These are phyloP conservation scores for Lepas anatifera DNA, from an alignment of 2,888 invertebrate species.

Conservation along the genomic window DNA sequence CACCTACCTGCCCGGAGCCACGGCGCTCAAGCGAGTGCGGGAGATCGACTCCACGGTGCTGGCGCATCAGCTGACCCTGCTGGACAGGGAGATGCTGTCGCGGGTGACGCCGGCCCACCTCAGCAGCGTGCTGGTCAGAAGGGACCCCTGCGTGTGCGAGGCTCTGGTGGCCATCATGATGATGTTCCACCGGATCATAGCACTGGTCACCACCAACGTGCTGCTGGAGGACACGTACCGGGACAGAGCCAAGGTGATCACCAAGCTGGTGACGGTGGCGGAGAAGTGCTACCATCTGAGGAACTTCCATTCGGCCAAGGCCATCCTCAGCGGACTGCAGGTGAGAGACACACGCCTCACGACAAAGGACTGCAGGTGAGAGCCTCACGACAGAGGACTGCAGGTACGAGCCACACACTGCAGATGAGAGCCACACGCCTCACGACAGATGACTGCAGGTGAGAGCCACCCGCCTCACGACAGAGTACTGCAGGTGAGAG, in stretches of 20 bases:
- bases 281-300: not conserved
- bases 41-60: constrained; percentile 43
- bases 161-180: not conserved
- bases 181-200: not conserved
- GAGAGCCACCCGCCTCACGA: no score
- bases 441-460: no score
- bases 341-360: no score
- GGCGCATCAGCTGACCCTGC: constrained; percentile 41
- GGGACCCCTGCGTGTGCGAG: not conserved
- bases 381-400: no score
- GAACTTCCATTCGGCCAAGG: constrained; percentile 7
- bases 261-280: not conserved
- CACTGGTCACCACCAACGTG: constrained; percentile 16
- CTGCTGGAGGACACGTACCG: not conserved
- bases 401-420: no score
- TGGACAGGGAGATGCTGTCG: constrained; percentile 36
- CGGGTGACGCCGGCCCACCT: not conserved
- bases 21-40: constrained; percentile 32
- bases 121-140: not conserved
- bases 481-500: no score
- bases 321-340: constrained; percentile 17
- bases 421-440: no score
- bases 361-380: no score
- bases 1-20: not conserved
- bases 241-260: constrained; percentile 12